phyloP scores from a whole-genome alignment of 2,888 invertebrate species.

The Carpatolechia fugitivella region DNA sequence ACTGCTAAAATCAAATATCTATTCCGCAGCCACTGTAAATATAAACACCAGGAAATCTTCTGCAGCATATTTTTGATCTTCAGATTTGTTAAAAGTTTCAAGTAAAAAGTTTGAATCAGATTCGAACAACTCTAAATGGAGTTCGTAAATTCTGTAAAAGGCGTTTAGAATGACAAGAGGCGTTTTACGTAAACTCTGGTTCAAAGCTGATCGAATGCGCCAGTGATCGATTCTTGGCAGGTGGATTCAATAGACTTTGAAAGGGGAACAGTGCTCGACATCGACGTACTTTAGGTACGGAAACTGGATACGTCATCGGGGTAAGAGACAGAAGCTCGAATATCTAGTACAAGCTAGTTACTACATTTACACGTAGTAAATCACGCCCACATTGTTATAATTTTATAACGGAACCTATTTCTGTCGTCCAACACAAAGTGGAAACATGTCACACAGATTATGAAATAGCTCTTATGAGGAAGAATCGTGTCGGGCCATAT shows the following conservation, averaged over 20 bases:
- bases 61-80: conserved; percentile 8
- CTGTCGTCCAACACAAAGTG: conserved; percentile 13
- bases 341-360: conserved; percentile 23
- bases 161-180: conserved; percentile 22
- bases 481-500: conserved; percentile 18
- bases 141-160: conserved; percentile 18
- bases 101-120: neutral
- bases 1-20: conserved; percentile 39
- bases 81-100: neutral
- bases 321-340: conserved; percentile 3
- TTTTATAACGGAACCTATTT: conserved; percentile 11
- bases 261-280: conserved; percentile 5
- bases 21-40: conserved; percentile 25
- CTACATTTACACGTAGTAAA: conserved; percentile 9
- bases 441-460: conserved; percentile 16
- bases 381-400: conserved; percentile 10
- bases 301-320: conserved; percentile 23
- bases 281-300: conserved; percentile 15
- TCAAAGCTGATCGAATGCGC: conserved; percentile 21
- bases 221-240: conserved; percentile 27
- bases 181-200: conserved; percentile 18
- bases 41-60: conserved; percentile 20
- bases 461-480: conserved; percentile 21
- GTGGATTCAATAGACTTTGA: conserved; percentile 15
- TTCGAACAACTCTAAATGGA: neutral